Evolutionary conservation across 2,113 vertebrate genomes (phyloP).

Genomic region (Micromys minutus): DNA sequence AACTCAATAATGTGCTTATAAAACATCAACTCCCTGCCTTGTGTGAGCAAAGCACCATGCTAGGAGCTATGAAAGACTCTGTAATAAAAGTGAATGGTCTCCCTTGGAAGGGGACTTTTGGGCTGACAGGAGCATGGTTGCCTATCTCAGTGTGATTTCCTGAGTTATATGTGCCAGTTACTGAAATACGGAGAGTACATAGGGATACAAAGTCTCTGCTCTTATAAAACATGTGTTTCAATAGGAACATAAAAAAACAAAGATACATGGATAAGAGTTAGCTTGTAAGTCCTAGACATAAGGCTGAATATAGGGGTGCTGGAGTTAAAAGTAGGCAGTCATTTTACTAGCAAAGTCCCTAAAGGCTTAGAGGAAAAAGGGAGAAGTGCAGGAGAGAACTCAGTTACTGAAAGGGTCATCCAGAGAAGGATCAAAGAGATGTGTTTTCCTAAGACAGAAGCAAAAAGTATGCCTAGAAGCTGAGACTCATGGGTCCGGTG

Average conservation of each 20-base stretch:
- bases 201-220: background rate
- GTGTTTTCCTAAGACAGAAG: background rate
- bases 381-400: background rate
- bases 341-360: background rate
- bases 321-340: background rate
- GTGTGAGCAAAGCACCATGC: background rate
- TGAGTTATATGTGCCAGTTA: background rate
- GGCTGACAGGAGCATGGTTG: background rate
- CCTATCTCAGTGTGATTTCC: background rate
- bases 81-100: too few relatives aligned
- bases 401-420: background rate
- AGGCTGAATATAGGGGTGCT: background rate
- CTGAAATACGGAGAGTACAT: background rate
- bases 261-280: background rate
- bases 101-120: background rate
- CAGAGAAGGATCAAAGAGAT: background rate
- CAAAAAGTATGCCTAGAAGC: background rate
- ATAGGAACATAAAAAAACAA: background rate
- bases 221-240: background rate
- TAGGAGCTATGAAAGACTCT: background rate
- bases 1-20: slow-evolving; percentile 43
- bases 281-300: background rate
- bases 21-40: background rate
- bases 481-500: background rate
- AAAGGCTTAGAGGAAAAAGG: background rate